A percentile compares a stretch with the other conserved stretches of the same genome.
phyloP scores from a whole-genome alignment of 2,113 vertebrate species.

The Dermatemys mawii region DNA sequence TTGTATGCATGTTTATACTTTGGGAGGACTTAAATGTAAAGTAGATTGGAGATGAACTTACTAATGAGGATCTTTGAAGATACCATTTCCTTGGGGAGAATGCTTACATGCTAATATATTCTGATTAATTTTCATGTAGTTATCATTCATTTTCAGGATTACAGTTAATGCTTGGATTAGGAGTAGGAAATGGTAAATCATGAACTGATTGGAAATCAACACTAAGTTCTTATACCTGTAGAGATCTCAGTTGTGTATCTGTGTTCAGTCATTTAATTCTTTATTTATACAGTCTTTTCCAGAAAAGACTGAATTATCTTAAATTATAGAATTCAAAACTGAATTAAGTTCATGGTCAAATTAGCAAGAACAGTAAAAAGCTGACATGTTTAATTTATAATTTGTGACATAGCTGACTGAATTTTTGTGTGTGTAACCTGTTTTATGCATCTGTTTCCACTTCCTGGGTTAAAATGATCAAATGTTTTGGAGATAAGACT shows the following conservation, averaged over 20 bases:
- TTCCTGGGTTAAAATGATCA: not conserved
- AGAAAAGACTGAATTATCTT: not conserved
- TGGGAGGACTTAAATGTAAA: not conserved
- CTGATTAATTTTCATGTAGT: not conserved
- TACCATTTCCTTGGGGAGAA: not conserved
- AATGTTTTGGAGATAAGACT: not conserved
- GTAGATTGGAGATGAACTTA: not conserved
- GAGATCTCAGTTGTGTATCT: not conserved
- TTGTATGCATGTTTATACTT: not conserved
- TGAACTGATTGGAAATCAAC: not conserved
- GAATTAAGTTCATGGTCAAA: not conserved
- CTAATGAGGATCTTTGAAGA: not conserved
- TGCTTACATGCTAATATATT: not conserved
- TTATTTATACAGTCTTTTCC: not conserved
- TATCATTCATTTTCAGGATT: constrained; percentile 21
- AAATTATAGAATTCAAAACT: not conserved
- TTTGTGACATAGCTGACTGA: not conserved
- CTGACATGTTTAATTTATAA: not conserved
- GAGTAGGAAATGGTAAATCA: not conserved
- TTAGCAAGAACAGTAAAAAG: not conserved
- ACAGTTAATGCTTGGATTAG: not conserved
- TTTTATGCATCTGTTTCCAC: not conserved
- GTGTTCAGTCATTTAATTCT: not conserved
- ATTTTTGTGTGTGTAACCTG: not conserved
- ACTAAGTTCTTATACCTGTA: constrained; percentile 2